phyloP scores from a whole-genome alignment of 2,113 vertebrate genomes.

The Hyperopisus bebe region DNA sequence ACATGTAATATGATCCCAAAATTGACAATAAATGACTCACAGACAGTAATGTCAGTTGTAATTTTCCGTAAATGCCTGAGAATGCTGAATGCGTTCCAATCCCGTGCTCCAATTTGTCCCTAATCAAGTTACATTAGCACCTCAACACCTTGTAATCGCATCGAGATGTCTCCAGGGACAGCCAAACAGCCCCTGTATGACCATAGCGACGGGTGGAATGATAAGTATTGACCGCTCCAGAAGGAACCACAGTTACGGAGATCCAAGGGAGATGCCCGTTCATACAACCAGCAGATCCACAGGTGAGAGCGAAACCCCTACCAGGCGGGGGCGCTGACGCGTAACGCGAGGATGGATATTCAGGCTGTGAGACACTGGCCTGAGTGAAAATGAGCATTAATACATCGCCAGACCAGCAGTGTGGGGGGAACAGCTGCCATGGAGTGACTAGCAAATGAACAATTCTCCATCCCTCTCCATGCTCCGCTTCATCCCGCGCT shows the following conservation, averaged over 20 bases:
- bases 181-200: not conserved
- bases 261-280: not conserved
- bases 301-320: not conserved
- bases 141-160: not conserved
- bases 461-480: constrained; percentile 4
- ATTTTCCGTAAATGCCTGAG: not conserved
- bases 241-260: not conserved
- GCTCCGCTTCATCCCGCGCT: not conserved
- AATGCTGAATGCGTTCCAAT: constrained; percentile 2
- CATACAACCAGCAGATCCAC: not conserved
- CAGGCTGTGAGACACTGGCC: not conserved
- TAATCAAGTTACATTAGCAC: constrained; percentile 16
- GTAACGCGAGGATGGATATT: not conserved
- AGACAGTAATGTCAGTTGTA: constrained; percentile 18
- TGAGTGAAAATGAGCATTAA: constrained; percentile 18
- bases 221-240: not conserved
- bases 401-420: not conserved
- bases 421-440: constrained; percentile 19
- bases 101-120: not conserved
- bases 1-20: not conserved
- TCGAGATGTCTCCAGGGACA: not conserved
- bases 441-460: constrained; percentile 18
- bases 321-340: not conserved
- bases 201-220: not conserved
- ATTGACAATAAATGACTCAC: constrained; percentile 9